Evolutionary conservation across 2,113 vertebrate species (phyloP).

Genomic region (Myrmecophaga tridactyla): DNA sequence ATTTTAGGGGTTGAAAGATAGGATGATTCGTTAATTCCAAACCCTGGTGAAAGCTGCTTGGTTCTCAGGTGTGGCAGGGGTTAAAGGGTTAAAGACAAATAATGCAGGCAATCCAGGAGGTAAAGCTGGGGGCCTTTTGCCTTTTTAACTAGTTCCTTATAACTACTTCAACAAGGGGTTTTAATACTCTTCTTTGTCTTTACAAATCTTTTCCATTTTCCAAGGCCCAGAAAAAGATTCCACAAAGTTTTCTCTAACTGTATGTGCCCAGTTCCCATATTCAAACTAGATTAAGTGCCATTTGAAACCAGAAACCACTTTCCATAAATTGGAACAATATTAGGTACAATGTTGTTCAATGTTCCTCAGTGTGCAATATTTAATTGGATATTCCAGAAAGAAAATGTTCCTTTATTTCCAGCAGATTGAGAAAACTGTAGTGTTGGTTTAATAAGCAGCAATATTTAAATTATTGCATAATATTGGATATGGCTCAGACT

Average conservation of each 20-base stretch:
- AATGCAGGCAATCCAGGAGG: not conserved
- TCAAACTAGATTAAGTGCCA: not conserved
- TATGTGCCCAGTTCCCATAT: not conserved
- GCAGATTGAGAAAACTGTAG: not conserved
- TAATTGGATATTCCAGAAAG: not conserved
- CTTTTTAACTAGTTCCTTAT: not conserved
- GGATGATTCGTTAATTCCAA: not conserved
- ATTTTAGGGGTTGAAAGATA: not conserved
- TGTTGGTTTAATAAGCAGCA: not conserved
- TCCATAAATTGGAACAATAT: not conserved
- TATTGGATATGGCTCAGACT: not conserved
- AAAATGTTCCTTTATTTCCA: not conserved
- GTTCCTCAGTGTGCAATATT: not conserved
- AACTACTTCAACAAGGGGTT: not conserved
- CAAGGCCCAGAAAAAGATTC: not conserved
- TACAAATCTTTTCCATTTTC: not conserved
- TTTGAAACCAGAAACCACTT: not conserved
- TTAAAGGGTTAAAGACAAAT: not conserved
- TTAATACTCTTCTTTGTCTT: not conserved
- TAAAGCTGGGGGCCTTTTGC: not conserved
- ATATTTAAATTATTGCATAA: not conserved
- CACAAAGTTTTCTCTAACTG: not conserved
- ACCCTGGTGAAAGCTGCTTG: not conserved
- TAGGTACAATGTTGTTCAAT: not conserved
- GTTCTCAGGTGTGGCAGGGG: not conserved